A percentile compares a stretch with the other conserved stretches of the same genome.
Evolutionary conservation across 2,113 vertebrate genomes (phyloP).

Genomic region (Hypomesus transpacificus): DNA sequence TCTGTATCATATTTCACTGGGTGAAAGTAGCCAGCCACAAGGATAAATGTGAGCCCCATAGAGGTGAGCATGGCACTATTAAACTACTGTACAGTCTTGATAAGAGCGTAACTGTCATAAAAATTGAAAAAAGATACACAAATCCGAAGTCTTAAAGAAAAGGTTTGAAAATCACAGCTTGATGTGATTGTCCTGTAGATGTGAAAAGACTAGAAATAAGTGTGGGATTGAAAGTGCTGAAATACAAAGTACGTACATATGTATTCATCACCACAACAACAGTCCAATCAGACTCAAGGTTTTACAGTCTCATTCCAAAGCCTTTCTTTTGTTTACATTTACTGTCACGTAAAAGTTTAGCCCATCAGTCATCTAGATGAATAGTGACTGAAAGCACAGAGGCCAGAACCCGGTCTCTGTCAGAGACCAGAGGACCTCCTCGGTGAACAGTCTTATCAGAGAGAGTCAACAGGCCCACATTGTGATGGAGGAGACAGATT

Average conservation of each 20-base stretch:
- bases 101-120: slow-evolving; percentile 8
- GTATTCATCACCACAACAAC: too few species aligned
- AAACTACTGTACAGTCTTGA: slow-evolving; percentile 12
- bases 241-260: too few species aligned
- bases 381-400: slow-evolving; percentile 12
- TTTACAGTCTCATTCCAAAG: too few species aligned
- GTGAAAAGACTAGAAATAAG: not conserved
- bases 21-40: not conserved
- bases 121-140: slow-evolving; percentile 12
- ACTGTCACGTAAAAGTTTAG: too few species aligned
- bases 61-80: slow-evolving; percentile 15
- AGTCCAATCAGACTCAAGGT: too few species aligned
- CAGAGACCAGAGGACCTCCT: slow-evolving; percentile 51
- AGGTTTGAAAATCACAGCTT: not conserved
- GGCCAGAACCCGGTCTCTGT: slow-evolving; percentile 30
- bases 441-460: slow-evolving; percentile 47
- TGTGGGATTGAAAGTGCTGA: not conserved
- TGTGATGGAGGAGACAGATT: slow-evolving; percentile 58
- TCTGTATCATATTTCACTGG: not conserved
- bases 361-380: slow-evolving; percentile 3
- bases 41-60: not conserved
- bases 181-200: not conserved
- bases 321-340: too few species aligned
- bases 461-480: slow-evolving; percentile 41
- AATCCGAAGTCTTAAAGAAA: not conserved